These are phyloP conservation scores for Petrosia ficiformis DNA, from an alignment of 37 sponge, comb jelly and placozoan genomes.

Conservation along the genomic window DNA sequence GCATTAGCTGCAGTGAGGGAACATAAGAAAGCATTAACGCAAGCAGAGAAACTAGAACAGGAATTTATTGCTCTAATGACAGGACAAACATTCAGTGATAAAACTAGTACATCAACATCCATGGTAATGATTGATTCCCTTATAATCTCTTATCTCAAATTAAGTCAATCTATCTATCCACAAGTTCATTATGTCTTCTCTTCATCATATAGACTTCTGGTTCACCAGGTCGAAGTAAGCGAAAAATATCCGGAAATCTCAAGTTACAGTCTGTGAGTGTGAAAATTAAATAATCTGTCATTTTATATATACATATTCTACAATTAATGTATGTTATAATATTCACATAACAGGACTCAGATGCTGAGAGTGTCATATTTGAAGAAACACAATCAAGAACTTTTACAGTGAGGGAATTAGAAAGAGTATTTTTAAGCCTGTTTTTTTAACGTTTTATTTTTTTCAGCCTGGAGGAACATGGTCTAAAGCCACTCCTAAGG, in stretches of 20 bases:
- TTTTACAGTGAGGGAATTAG: background rate
- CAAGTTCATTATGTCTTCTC: no score
- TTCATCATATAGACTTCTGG: background rate
- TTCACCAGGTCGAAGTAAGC: no score
- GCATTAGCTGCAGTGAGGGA: slow-evolving; percentile 42
- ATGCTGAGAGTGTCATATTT: slow-evolving; percentile 10
- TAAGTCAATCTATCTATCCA: no score
- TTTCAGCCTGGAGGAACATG: slow-evolving; percentile 17
- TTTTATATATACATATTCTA: no score
- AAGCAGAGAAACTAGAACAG: slow-evolving; percentile 70
- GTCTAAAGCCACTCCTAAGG: slow-evolving; percentile 57
- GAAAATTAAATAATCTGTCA: no score
- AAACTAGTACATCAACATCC: no score
- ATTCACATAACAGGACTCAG: slow-evolving; percentile 4
- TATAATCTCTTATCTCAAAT: no score
- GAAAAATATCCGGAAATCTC: no score
- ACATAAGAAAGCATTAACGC: slow-evolving; percentile 64
- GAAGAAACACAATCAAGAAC: background rate
- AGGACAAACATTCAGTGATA: slow-evolving; percentile 28
- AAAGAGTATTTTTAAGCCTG: no score
- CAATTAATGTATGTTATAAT: no score
- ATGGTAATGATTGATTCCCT: no score
- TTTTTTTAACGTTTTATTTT: slow-evolving; percentile 1
- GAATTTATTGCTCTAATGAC: slow-evolving; percentile 71
- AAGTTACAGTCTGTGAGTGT: no score